Base-by-base conservation (phyloP, 2,113 vertebrate genomes). In the Caranx ignobilis region DNA sequence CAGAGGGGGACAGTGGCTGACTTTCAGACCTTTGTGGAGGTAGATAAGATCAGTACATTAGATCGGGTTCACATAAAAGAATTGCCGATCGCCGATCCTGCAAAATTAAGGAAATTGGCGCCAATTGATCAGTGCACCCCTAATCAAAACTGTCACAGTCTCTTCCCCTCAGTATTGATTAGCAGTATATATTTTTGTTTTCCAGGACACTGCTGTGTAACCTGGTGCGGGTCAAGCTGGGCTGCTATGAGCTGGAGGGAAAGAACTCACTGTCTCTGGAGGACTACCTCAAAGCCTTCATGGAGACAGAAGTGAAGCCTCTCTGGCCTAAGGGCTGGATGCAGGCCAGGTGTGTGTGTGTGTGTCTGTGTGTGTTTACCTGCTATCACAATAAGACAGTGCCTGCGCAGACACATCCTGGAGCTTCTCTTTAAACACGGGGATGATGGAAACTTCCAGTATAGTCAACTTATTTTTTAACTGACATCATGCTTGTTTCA, bases 261-360 rank as follows among this genome's bases (percentile, higher is more conserved):
- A 98, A 98, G 95, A 98, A 94, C 95, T 94, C 96, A 26, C 94
- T 97, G 80, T 97, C 98, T 89, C 95, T 95, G 35, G 98, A 99
- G 91, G 98, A 99, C 93, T 99, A 99, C 94, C 97, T 99, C 91
- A 99, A 99, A 93, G 95, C 95, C 79, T 99, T 99, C 91, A 98
- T 99, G 97, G 98, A 99, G 95, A 96, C 96, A 0, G 98, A 99
- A 84, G 98, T 99, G 48, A 99, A 99, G 86, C 97, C 96, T 68
- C 96, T 99, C 71, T 99, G 98, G 98, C 98, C 98, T 60, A 99
- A 99, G 92, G 98, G 98, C 77, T 99, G 98, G 98, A 99, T 99
- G 98, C 98, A 99, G 91, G 96, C 96, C 93, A 97, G 98, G 98
- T 92, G 37, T 26, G 71, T 31, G 71, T 31, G 35, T 66, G 34